Base-by-base conservation (phyloP, 2,797 vertebrate species). In the Vireo griseus region DNA sequence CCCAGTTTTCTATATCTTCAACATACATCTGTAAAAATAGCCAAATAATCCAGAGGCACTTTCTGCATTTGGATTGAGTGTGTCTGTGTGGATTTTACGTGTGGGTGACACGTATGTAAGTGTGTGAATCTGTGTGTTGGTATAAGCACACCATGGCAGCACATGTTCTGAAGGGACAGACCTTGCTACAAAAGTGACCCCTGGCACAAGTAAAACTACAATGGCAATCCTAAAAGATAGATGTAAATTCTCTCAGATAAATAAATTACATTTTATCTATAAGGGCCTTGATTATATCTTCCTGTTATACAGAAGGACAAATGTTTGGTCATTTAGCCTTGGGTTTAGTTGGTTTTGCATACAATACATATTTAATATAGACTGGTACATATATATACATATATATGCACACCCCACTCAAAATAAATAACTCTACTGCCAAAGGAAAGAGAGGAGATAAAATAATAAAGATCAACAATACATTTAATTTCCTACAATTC, bases 401-500 rank as follows among this genome's bases (percentile, higher is more conserved):
- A 19, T 8, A 54, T 13, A 39, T 40, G 33, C 11, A 61, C 5
- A 51, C 22, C 40, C 29, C 48, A 65, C 33, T 72, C 78, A 69
- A 78, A 62, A 71, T 50, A 40, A 89, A 25, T 54, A 57, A 72
- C 55, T 88, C 58, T 42, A 22, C 55, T 84, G 61, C 58, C 76
- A 85, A 68, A 91, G 47, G 78, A 67, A 86, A 90, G 37, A 84
- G 61, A 89, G 24, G 5, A 57, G 62, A 48, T 83, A 83, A 88
- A 89, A 91, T 50, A 75, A 83, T 62, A 72, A 86, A 21, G 24
- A 91, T 72, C 55, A 66, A 68, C 31, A 51, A 37, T 45, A 66
- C 22, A 75, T 92, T 95, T 88, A 13, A 93, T 91, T 93, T 78
- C 58, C 72, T 75, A 48, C 68, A 78, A 6, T 75, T 91, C 40